Evolutionary conservation across 2,888 invertebrate genomes (phyloP).

Genomic region (Pasiphila rectangulata): DNA sequence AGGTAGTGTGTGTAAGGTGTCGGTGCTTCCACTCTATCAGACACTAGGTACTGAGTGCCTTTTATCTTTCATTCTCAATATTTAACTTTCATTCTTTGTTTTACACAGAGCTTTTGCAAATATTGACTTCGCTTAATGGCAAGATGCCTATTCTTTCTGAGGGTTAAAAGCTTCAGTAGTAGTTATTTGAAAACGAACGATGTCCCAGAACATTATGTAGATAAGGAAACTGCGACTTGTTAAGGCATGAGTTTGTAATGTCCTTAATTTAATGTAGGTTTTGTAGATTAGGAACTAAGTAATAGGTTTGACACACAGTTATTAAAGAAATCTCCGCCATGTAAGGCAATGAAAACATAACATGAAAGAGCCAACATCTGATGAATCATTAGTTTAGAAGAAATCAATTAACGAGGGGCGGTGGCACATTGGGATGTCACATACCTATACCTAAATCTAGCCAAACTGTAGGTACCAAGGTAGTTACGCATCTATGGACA

Average conservation of each 20-base stretch:
- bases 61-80: neutral
- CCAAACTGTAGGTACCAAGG: conserved; percentile 33
- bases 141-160: no score
- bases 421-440: conserved; percentile 32
- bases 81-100: conserved; percentile 4
- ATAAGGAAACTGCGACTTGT: no score
- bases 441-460: conserved; percentile 38
- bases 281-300: no score
- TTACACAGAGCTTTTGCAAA: conserved; percentile 18
- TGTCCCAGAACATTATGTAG: no score
- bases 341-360: conserved; percentile 1
- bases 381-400: conserved; percentile 21
- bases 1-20: no score
- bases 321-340: neutral
- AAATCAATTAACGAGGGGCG: conserved; percentile 22
- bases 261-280: no score
- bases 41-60: no score
- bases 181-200: no score
- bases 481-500: conserved; percentile 69
- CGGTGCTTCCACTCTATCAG: no score
- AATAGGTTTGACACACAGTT: no score
- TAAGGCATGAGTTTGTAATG: no score
- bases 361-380: neutral
- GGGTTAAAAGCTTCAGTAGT: no score
- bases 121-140: conserved; percentile 25